These are phyloP conservation scores for Riparia riparia DNA, from an alignment of 2,113 vertebrate species.

Conservation along the genomic window DNA sequence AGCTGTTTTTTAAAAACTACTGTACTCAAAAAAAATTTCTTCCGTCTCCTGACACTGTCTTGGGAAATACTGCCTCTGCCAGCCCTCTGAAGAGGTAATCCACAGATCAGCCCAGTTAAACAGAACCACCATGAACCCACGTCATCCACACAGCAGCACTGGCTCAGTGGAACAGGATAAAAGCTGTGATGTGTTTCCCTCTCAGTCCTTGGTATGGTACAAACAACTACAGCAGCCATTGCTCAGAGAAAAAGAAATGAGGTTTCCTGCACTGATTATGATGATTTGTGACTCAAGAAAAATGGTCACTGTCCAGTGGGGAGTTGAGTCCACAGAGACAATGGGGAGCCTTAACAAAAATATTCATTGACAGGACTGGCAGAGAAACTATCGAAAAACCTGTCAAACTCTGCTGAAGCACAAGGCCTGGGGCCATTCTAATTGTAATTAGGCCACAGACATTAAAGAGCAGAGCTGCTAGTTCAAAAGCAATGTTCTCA, in stretches of 20 bases:
- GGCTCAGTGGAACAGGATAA: background rate
- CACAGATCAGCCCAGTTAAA: background rate
- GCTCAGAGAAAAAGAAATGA: background rate
- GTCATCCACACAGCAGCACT: background rate
- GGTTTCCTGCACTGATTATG: background rate
- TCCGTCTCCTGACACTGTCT: background rate
- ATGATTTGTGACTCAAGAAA: background rate
- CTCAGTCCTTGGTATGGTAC: background rate
- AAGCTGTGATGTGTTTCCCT: background rate
- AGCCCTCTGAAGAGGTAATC: background rate
- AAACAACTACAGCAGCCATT: background rate
- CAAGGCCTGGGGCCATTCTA: background rate
- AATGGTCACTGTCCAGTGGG: background rate
- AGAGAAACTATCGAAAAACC: background rate
- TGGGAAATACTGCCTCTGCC: background rate
- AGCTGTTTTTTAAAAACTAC: background rate
- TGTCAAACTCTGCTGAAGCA: background rate
- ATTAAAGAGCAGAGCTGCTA: background rate
- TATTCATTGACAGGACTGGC: background rate
- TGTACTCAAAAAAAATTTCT: background rate
- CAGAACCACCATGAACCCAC: background rate
- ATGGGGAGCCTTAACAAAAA: background rate
- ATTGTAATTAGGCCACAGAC: background rate
- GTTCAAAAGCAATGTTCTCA: background rate
- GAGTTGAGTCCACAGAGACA: background rate